Percentiles rank a stretch among this genome's conserved stretches.
phyloP scores from a whole-genome alignment of 92 coral and sea anemone genomes.

The Paramuricea clavata region DNA sequence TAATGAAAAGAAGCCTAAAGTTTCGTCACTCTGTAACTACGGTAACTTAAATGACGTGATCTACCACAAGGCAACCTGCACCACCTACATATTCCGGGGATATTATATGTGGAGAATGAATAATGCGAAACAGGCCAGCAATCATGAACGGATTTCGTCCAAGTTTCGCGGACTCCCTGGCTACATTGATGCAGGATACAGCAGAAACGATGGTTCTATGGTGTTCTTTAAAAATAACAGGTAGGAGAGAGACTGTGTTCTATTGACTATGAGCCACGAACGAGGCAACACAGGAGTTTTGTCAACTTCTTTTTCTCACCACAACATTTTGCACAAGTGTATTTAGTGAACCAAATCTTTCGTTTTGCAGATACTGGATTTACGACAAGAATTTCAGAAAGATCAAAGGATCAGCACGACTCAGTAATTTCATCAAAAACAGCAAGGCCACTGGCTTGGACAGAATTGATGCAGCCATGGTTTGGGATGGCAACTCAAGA shows the following conservation, averaged over 20 bases:
- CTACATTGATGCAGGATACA: constrained; percentile 76
- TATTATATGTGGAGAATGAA: constrained; percentile 27
- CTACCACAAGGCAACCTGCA: constrained; percentile 16
- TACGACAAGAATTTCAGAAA: constrained; percentile 16
- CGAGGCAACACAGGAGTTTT: too few relatives aligned
- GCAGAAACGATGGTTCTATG: constrained; percentile 49
- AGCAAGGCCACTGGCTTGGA: neutral
- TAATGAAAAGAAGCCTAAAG: neutral
- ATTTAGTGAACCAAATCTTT: neutral
- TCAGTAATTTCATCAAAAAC: constrained; percentile 30
- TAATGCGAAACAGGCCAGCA: constrained; percentile 13
- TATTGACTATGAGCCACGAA: neutral
- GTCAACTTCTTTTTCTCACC: too few relatives aligned
- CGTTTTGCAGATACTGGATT: constrained; percentile 10
- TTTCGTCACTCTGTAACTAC: constrained; percentile 10
- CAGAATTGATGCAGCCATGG: constrained; percentile 44
- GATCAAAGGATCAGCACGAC: neutral
- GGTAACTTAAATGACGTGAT: constrained; percentile 24
- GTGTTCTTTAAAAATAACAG: constrained; percentile 77
- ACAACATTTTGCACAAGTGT: neutral
- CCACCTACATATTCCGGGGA: constrained; percentile 21
- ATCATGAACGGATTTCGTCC: constrained; percentile 26
- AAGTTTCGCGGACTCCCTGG: constrained; percentile 24
- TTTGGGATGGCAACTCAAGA: constrained; percentile 16
- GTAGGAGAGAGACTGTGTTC: neutral